Conservation (phyloP, 2,888 invertebrate genomes). For the Autographa gamma region DNA sequence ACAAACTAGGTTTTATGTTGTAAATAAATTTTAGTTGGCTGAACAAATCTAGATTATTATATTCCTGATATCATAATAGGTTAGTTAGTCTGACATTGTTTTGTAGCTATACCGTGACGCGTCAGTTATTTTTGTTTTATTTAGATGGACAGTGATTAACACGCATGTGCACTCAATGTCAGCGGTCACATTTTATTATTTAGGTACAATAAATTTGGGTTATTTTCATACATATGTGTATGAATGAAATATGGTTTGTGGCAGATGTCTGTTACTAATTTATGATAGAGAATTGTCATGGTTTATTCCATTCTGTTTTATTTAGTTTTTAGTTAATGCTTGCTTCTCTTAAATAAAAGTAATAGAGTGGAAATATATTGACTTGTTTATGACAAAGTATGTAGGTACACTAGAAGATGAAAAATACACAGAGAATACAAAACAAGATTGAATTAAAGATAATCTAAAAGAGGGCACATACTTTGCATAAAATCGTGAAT, state of each 20-base stretch:
- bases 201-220: constrained; percentile 33
- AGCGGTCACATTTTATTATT: constrained; percentile 45
- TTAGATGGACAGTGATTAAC: constrained; percentile 73
- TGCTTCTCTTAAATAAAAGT: too few relatives aligned
- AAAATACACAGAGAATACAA: not conserved
- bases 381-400: not conserved
- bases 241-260: constrained; percentile 23
- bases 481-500: not conserved
- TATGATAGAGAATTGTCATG: constrained; percentile 29
- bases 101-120: constrained; percentile 57
- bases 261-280: constrained; percentile 35
- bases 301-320: constrained; percentile 16
- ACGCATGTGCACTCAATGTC: constrained; percentile 62
- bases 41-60: not conserved
- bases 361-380: not conserved
- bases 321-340: not conserved
- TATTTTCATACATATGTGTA: constrained; percentile 26
- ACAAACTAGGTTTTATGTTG: too few relatives aligned
- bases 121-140: constrained; percentile 68
- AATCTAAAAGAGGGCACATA: not conserved
- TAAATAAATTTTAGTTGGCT: too few relatives aligned
- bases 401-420: not conserved
- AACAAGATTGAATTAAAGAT: not conserved
- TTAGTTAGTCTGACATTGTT: constrained; percentile 41
- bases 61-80: constrained; percentile 1